phyloP scores from a whole-genome alignment of 2,888 invertebrate genomes.

The Micoletzkya japonica region DNA sequence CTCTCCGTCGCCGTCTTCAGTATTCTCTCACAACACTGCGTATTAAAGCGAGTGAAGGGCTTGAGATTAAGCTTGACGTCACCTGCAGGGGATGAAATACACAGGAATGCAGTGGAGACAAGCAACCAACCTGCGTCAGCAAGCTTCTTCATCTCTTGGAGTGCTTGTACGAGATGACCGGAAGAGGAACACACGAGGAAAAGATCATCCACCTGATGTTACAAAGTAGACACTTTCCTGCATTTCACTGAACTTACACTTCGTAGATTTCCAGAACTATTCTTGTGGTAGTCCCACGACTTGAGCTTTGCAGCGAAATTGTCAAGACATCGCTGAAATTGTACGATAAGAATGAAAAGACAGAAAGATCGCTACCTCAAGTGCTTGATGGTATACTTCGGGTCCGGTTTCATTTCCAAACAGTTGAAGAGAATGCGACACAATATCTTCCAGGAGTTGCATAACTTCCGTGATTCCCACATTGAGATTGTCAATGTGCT shows the following conservation, averaged over 20 bases:
- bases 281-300: conserved; percentile 31
- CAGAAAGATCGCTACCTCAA: conserved; percentile 3
- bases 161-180: conserved; percentile 29
- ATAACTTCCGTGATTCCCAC: conserved; percentile 5
- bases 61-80: conserved; percentile 19
- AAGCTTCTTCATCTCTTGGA: conserved; percentile 30
- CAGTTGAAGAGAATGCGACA: background rate
- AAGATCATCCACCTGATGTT: conserved; percentile 30
- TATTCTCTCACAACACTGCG: conserved; percentile 12
- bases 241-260: background rate
- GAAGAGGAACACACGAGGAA: conserved; percentile 31
- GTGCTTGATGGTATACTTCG: conserved; percentile 18
- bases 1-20: conserved; percentile 23
- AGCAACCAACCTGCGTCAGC: conserved; percentile 5
- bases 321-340: conserved; percentile 30
- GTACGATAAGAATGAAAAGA: background rate
- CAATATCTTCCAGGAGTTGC: conserved; percentile 17
- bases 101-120: too few relatives aligned
- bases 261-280: conserved; percentile 12
- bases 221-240: background rate
- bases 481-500: conserved; percentile 27
- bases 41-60: conserved; percentile 24
- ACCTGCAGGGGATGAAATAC: conserved; percentile 3
- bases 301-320: conserved; percentile 32
- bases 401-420: conserved; percentile 10